phyloP scores from a whole-genome alignment of 2,888 invertebrate genomes.

The Acrobasis suavella region DNA sequence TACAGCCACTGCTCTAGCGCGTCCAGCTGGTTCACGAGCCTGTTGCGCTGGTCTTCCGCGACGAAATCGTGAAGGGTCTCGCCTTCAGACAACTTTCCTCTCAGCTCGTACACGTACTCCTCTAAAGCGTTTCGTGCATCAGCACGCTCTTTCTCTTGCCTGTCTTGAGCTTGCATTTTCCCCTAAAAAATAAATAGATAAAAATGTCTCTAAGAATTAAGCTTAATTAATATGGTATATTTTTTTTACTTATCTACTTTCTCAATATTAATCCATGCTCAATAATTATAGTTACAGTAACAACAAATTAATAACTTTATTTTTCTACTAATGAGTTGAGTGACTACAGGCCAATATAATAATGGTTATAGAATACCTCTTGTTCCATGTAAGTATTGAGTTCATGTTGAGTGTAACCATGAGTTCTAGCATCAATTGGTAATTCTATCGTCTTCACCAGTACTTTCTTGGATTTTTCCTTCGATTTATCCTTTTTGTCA shows the following conservation, averaged over 20 bases:
- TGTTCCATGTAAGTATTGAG: constrained; percentile 89
- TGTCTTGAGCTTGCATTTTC: constrained; percentile 92
- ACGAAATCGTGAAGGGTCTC: constrained; percentile 90
- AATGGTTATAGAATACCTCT: constrained; percentile 81
- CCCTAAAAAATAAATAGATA: constrained; percentile 65
- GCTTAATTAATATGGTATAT: no score
- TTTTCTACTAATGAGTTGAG: no score
- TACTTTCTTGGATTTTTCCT: constrained; percentile 86
- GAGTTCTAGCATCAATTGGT: constrained; percentile 89
- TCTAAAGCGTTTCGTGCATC: constrained; percentile 98
- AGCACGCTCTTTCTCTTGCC: constrained; percentile 95
- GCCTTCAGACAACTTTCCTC: constrained; percentile 92
- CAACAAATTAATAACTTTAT: no score
- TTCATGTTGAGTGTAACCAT: constrained; percentile 87
- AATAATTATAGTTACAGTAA: no score
- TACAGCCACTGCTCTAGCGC: constrained; percentile 98
- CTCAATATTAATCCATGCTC: no score
- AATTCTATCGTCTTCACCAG: constrained; percentile 91
- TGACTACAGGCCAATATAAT: background rate
- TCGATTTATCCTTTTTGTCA: constrained; percentile 86
- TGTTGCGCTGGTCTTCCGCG: constrained; percentile 85
- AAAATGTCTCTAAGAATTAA: no score
- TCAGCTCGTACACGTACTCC: constrained; percentile 98
- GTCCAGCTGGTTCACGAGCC: constrained; percentile 86
- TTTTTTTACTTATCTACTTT: no score